Evolutionary conservation across 2,113 vertebrate species (phyloP), one percentile per base, ranked within the genome.

Genomic region (Delphinus delphis): DNA sequence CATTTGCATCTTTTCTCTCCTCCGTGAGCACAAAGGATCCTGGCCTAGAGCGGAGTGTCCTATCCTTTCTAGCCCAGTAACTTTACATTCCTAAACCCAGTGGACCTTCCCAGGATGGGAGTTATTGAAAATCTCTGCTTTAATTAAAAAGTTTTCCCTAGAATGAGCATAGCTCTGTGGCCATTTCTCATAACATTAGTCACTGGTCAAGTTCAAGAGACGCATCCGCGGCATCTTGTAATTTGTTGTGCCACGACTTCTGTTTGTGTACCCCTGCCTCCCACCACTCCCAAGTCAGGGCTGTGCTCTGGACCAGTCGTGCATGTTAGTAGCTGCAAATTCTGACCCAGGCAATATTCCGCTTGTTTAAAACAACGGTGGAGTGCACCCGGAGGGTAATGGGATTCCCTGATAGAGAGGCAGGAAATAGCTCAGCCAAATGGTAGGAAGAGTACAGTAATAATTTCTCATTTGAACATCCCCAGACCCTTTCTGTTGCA

Each of bases 101-200:
- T 5, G n/a, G 80, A 62, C 90, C 65, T 77, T 96, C 70, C 36
- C 23, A 81, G 84, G 21, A 60, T 53, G 28, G 82, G 55, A 95
- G 55, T 86, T 86, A 36, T 47, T 92, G 90, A 90, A 88, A 90
- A 97, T 87, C 60, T 88, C 73, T 95, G 62, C 68, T 94, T 92
- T 93, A 97, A 96, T 95, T 94, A 93, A 90, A 94, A 67, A 90
- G n/a, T 33, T 84, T 97, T 73, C 77, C 55, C 67, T 90, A 94
- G 94, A 92, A 85, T 79, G 33, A 93, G 47, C 36, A 55, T 23
- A 81, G 80, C 47, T 90, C 82, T 82, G 31, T 76, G 94, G 53
- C 33, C 38, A 90, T 81, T 77, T 95, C 90, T 97, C 11, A n/a
- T 73, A 44, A 76, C 36, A 26, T 62, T 50, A 74, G 67, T 95